These are phyloP conservation scores for Sebastes itinus DNA, from an alignment of 2,797 vertebrate genomes.

Conservation along the genomic window DNA sequence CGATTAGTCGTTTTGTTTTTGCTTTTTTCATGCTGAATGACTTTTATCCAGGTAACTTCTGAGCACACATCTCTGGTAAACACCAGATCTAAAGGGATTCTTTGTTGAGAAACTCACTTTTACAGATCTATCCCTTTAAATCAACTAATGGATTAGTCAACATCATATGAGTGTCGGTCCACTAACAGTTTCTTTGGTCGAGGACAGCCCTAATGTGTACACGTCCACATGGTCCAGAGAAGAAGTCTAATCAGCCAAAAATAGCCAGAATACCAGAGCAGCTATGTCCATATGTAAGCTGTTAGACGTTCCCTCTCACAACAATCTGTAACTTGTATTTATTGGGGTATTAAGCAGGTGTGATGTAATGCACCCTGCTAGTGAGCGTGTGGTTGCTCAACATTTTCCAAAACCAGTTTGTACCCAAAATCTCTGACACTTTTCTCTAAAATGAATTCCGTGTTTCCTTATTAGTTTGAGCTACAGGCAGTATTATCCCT, in stretches of 20 bases:
- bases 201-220: too few relatives aligned
- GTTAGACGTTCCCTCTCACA: not conserved
- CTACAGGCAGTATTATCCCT: not conserved
- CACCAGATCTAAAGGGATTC: too few relatives aligned
- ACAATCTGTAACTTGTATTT: not conserved
- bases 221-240: not conserved
- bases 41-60: too few relatives aligned
- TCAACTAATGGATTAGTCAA: too few relatives aligned
- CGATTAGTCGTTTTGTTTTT: too few relatives aligned
- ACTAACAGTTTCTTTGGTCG: too few relatives aligned
- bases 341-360: not conserved
- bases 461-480: not conserved
- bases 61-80: too few relatives aligned
- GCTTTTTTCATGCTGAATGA: too few relatives aligned
- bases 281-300: not conserved
- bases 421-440: not conserved
- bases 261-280: not conserved
- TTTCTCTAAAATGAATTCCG: not conserved
- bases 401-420: not conserved
- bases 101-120: too few relatives aligned
- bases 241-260: not conserved
- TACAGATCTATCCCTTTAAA: too few relatives aligned
- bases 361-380: not conserved
- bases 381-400: not conserved
- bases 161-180: too few relatives aligned